These are phyloP conservation scores for Gadopsis marmoratus DNA, from an alignment of 2,797 vertebrate genomes.

Conservation along the genomic window DNA sequence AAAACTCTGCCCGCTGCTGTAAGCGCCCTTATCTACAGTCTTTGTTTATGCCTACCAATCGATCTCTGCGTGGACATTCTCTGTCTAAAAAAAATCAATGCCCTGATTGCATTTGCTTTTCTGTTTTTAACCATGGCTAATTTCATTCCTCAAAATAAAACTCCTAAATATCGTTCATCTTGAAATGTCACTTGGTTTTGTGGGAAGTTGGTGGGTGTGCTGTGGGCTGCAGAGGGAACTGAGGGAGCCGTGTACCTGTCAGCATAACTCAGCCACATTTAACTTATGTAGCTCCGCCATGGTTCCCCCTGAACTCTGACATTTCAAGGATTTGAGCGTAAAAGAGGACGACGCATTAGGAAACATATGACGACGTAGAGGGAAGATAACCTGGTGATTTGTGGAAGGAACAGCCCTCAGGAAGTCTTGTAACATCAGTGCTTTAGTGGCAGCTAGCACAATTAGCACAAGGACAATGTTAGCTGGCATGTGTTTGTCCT, in stretches of 20 bases:
- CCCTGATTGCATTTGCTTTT: constrained; percentile 75
- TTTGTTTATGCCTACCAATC: constrained; percentile 69
- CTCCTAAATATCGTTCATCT: constrained; percentile 68
- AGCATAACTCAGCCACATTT: constrained; percentile 65
- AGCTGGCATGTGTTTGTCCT: constrained; percentile 56
- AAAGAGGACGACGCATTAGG: constrained; percentile 25
- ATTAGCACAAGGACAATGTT: constrained; percentile 65
- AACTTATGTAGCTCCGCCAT: constrained; percentile 24
- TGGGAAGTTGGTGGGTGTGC: constrained; percentile 2
- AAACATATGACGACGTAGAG: constrained; percentile 26
- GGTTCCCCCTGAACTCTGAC: constrained; percentile 62
- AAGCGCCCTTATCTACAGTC: constrained; percentile 62
- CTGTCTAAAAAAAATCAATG: constrained; percentile 73
- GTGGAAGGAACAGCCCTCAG: constrained; percentile 49
- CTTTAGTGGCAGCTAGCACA: constrained; percentile 45
- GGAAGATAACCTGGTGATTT: constrained; percentile 59
- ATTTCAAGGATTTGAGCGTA: constrained; percentile 63
- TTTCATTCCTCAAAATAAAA: constrained; percentile 74
- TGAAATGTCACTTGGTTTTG: constrained; percentile 67
- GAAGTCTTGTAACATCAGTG: constrained; percentile 42
- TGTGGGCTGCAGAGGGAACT: constrained; percentile 20
- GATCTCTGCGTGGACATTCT: constrained; percentile 63
- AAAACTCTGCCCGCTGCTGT: constrained; percentile 34
- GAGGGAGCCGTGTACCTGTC: constrained; percentile 59
- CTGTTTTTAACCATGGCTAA: constrained; percentile 72